Base-by-base conservation (phyloP, 2,113 vertebrate genomes). In the Silurus asotus region DNA sequence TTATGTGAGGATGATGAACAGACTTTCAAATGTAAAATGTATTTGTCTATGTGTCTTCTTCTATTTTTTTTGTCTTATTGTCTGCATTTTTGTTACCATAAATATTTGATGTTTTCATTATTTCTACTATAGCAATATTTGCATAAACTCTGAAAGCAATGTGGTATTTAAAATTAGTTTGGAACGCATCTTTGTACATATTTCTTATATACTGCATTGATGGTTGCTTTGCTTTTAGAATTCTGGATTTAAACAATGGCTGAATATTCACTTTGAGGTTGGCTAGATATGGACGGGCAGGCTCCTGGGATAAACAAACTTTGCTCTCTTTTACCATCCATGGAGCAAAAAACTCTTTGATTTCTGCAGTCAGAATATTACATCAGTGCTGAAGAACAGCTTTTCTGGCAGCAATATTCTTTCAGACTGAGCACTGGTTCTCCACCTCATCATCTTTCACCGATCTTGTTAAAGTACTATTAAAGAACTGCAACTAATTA, bases 211-310 rank as follows among this genome's bases (percentile, higher is more conserved):
- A n/a, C 15, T 53, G n/a, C 15, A 48, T 65, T 72, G 37, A 70
- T 14, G 23, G 13, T 25, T 77, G 25, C 37, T 59, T 20, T 61
- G 17, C 77, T 11, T 80, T 48, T 61, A 80, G 56, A 80, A 80
- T 82, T 76, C 58, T 55, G 56, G 23, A 77, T 61, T 70, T 86
- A 79, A 86, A 83, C 74, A 83, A 37, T 62, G 81, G 67, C 64
- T 51, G 37, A 37, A 86, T 86, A 86, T 86, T 88, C 81, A 86
- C 80, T 88, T 88, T 86, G 84, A 81, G 58, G 25, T 70, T 59
- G 25, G 45, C 53, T 65, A 81, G 81, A 86, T 88, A 78, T 49
- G 65, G 65, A 80, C 65, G 28, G 81, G 49, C 56, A 83, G 65
- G 55, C 75, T 83, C 55, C 75, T 74, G 84, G 84, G 84, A 58